Conservation (phyloP, 2,797 vertebrate genomes). For the Oreochromis grahami region DNA sequence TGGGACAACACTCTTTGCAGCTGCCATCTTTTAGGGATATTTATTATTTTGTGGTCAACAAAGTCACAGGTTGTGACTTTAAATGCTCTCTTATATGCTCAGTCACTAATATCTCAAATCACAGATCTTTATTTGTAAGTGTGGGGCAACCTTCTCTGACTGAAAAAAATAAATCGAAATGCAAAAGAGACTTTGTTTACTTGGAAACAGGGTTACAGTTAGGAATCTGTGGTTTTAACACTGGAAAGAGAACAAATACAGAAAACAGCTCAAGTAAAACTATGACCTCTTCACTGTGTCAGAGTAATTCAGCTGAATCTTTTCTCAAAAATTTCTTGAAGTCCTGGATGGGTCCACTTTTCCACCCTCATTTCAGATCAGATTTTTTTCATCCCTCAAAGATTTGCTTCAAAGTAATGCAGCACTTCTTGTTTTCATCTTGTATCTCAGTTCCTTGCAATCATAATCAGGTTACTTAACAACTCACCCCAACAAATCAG, state of each 20-base stretch:
- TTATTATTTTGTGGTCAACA: neutral
- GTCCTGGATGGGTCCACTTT: neutral
- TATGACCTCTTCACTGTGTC: accelerated
- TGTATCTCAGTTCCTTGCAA: accelerated
- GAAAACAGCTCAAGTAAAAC: neutral
- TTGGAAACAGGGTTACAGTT: accelerated
- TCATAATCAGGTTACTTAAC: neutral
- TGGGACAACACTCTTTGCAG: neutral
- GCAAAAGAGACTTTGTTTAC: neutral
- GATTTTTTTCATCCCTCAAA: neutral
- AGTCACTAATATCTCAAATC: neutral
- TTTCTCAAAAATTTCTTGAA: neutral
- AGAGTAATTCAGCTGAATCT: neutral
- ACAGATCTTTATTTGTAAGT: neutral
- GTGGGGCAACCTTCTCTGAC: accelerated
- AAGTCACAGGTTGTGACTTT: neutral
- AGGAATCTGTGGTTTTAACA: neutral
- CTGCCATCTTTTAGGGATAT: accelerated
- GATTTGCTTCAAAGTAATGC: neutral
- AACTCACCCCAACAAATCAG: neutral
- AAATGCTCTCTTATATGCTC: neutral
- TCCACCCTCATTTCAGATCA: neutral
- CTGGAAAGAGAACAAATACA: neutral
- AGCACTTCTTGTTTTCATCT: neutral
- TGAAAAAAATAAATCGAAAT: neutral